Evolutionary conservation across 2,797 vertebrate species (phyloP).

Genomic region (Sebastes nivosus): DNA sequence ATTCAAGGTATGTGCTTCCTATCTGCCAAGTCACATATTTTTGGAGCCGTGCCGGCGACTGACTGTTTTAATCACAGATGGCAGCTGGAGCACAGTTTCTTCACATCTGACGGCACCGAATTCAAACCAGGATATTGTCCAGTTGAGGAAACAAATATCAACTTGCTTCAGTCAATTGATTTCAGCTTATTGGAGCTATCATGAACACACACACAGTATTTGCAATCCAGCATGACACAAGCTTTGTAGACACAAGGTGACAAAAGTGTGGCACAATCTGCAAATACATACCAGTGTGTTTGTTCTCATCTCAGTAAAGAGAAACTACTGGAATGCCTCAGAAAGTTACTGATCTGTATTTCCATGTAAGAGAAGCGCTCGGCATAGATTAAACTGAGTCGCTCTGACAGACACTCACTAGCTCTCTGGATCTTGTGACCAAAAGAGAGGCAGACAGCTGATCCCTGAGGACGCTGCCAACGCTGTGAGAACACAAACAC

Average conservation of each 20-base stretch:
- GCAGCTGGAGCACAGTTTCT: not conserved
- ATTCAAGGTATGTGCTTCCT: not conserved
- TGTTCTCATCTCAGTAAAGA: constrained; percentile 15
- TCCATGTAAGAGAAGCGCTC: constrained; percentile 2
- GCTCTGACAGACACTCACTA: constrained; percentile 36
- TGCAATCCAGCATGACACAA: not conserved
- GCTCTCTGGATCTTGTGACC: constrained; percentile 52
- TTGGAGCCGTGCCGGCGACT: not conserved
- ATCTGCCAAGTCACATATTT: constrained; percentile 34
- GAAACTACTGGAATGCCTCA: not conserved
- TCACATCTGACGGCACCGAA: not conserved
- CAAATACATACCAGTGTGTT: constrained; percentile 27
- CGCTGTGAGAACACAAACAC: constrained; percentile 16
- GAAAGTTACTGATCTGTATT: not conserved
- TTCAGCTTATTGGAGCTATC: not conserved
- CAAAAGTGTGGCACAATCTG: not conserved
- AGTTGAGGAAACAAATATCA: not conserved
- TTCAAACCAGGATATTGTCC: not conserved
- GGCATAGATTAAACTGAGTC: constrained; percentile 22
- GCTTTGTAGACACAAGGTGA: not conserved
- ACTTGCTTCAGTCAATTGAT: not conserved
- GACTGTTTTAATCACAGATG: not conserved
- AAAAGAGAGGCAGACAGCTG: constrained; percentile 57
- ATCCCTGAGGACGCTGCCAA: constrained; percentile 40
- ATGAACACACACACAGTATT: not conserved